Evolutionary conservation across 64 coral and sea anemone species (phyloP), one percentile per base, ranked within the genome.

Genomic region (Dendrophyllia cribrosa): DNA sequence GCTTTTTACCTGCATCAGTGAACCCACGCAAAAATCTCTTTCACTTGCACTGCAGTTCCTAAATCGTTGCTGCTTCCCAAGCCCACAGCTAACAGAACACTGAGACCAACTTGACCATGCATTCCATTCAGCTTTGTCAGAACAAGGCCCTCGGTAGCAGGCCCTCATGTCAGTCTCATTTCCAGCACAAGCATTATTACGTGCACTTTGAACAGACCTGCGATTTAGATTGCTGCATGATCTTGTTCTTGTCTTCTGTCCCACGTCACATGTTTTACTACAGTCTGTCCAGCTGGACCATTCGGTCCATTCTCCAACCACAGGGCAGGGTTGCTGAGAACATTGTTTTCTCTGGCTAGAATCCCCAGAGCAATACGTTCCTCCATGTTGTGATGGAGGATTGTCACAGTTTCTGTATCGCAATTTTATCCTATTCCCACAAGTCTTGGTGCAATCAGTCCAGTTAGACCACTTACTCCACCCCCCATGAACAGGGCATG

Each of bases 401-500:
- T 62, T 83, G 7, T 43, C 71, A 25, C 95, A 96, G 5, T 72
- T 72, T 61, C 95, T 85, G 2, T 74, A 66, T 71, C 95, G 47
- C 59, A 49, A 79, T 90, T 88, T 67, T 52, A 75, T 72, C 47
- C 92, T 83, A 20, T 64, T 82, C 48, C 70, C 78, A 89, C 95
- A 97, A 75, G 74, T 89, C 77, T 72, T 83, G 25, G 65, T 91
- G n/a, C 95, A 97, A 44, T 43, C 68, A 23, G 74, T 74, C 95
- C 95, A 97, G 2, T 62, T n/a, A 25, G 92, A 83, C 95, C 95
- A 97, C 1, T 72, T 21, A 81, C 90, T 74, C 92, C 91, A 97
- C 55, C 65, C 71, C 9, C 74, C 87, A 14, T 87, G 49, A 25
- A 66, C 61, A 60, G 73, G 79, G 21, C 87, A 94, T 70, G 75